Conservation (phyloP, 2,797 vertebrate species). For the Lithobates sylvaticus region DNA sequence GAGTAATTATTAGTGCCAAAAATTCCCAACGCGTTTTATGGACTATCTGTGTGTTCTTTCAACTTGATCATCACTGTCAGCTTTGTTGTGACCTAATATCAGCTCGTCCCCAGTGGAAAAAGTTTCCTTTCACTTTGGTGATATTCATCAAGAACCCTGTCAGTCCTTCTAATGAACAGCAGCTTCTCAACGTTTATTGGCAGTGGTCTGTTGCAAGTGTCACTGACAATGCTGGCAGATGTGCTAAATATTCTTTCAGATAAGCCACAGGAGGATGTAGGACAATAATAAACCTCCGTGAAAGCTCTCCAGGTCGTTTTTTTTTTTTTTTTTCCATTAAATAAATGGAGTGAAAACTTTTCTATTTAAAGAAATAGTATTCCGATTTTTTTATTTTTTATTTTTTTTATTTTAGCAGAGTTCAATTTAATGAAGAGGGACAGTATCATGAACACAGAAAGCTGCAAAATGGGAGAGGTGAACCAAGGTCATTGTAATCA, state of each 20-base stretch:
- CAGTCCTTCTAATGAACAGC: constrained; percentile 50
- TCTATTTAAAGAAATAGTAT: not conserved
- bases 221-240: constrained; percentile 44
- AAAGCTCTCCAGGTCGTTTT: constrained; percentile 5
- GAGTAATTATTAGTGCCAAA: constrained; percentile 30
- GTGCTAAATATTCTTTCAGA: constrained; percentile 52
- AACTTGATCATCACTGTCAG: constrained; percentile 50
- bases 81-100: constrained; percentile 45
- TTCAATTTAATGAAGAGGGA: not conserved
- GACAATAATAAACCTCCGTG: constrained; percentile 36
- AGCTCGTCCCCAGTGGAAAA: constrained; percentile 39
- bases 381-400: too few relatives aligned
- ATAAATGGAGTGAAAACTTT: constrained; percentile 6
- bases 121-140: constrained; percentile 30
- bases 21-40: constrained; percentile 12
- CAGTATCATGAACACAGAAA: not conserved
- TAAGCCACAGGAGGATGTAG: constrained; percentile 39
- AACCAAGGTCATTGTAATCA: not conserved
- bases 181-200: constrained; percentile 51
- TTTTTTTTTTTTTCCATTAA: constrained; percentile 13
- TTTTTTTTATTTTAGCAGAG: too few relatives aligned
- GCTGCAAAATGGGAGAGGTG: not conserved
- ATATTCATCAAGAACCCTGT: constrained; percentile 53
- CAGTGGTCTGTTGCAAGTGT: constrained; percentile 40
- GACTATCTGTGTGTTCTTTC: constrained; percentile 27